Base-by-base conservation (phyloP, 2,113 vertebrate genomes). In the Montifringilla adamsi region DNA sequence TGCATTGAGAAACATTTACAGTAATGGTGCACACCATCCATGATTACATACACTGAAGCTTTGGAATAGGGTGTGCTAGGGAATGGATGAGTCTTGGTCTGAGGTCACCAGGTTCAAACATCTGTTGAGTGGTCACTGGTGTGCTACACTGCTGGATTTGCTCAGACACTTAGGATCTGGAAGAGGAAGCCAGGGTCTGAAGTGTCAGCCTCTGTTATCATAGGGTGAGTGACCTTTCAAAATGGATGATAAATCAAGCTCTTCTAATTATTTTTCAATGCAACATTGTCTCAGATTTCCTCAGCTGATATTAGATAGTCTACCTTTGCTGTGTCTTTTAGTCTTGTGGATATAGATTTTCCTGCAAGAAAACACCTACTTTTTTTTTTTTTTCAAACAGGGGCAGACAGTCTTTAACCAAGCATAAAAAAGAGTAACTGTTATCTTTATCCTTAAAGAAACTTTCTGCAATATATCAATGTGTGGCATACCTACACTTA, bases 181-280 rank as follows among this genome's bases (percentile, higher is more conserved):
- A 85, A 81, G 41, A 92, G 67, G 89, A 89, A 87, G n/a, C 35
- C 55, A 43, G 8, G n/a, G 33, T 83, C 83, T 92, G 95, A 83
- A 77, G 49, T 75, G 43, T 69, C 67, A 89, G 55, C 17, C 23
- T 77, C 70, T 89, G 55, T 93, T 91, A 78, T 86, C 76, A 31
- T 49, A 74, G 75, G 63, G 78, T 70, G 69, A 95, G 19, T 69
- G 93, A 89, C 70, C 73, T 96, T 93, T 93, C 52, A 75, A 94
- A 91, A 89, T 8, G 3, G 10, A 12, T 12, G 64, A 82, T 78
- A 90, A 94, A 64, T 83, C 55, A 82, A 84, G 58, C 37, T 72
- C 56, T 81, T 81, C 60, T 58, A 68, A 56, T 72, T 82, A 62
- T 79, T 91, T 82, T 46, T 77, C 76, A 69, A 11, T 91, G 76